phyloP scores from a whole-genome alignment of 1,140 invertebrate species.

The Leptonema lineaticorne region DNA sequence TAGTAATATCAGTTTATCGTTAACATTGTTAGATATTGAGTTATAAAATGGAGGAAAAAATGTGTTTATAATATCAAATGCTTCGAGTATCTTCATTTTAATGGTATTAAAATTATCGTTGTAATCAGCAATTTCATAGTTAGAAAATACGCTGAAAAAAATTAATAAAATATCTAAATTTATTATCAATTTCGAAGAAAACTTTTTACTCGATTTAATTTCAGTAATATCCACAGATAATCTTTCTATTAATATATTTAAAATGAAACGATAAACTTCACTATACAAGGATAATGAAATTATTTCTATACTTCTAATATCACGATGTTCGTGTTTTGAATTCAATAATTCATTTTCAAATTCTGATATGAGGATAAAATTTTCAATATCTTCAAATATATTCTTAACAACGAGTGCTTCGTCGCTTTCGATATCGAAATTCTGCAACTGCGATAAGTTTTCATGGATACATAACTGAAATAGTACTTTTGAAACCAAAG shows the following conservation, averaged over 20 bases:
- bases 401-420: slow-evolving; percentile 45
- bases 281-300: neutral
- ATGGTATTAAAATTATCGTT: neutral
- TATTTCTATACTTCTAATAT: neutral
- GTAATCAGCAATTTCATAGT: slow-evolving; percentile 5
- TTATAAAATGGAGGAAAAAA: slow-evolving; percentile 20
- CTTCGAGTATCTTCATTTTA: slow-evolving; percentile 9
- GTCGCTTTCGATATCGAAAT: slow-evolving; percentile 16
- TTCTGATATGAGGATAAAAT: slow-evolving; percentile 40
- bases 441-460: slow-evolving; percentile 9
- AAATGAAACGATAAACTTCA: neutral
- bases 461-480: slow-evolving; percentile 34
- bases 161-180: slow-evolving; percentile 25
- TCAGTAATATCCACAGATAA: neutral
- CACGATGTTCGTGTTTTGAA: slow-evolving; percentile 3
- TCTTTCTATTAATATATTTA: neutral
- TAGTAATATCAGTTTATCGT: slow-evolving; percentile 18
- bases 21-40: neutral
- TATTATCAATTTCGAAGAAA: slow-evolving; percentile 6
- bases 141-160: slow-evolving; percentile 26
- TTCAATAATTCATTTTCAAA: slow-evolving; percentile 45
- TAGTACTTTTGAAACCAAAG: slow-evolving; percentile 1
- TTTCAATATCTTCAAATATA: slow-evolving; percentile 49
- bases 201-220: neutral
- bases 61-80: slow-evolving; percentile 16